These are phyloP conservation scores for Cephonodes hylas DNA, from an alignment of 2,888 invertebrate genomes.

Conservation along the genomic window DNA sequence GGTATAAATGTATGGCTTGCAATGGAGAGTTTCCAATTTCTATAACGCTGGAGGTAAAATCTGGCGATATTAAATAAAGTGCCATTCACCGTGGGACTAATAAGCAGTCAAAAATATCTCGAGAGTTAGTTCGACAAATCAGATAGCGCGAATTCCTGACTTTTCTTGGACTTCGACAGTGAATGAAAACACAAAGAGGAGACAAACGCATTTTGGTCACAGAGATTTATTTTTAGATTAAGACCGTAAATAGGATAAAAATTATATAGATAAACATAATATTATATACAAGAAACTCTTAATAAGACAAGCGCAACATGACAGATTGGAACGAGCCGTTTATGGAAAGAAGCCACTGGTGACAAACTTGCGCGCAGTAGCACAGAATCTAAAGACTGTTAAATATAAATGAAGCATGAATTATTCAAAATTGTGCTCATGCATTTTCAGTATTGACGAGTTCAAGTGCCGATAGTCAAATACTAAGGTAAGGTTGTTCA, in stretches of 20 bases:
- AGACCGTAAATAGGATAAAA: neutral
- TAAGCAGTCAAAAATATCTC: too few species aligned
- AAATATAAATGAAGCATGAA: constrained; percentile 5
- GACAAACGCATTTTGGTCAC: too few species aligned
- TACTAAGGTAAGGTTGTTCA: neutral
- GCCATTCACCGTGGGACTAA: too few species aligned
- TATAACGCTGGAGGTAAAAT: too few species aligned
- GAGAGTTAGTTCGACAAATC: too few species aligned
- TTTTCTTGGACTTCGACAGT: too few species aligned
- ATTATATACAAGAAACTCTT: neutral
- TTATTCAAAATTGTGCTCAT: neutral
- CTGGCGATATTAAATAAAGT: too few species aligned
- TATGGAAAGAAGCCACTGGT: neutral
- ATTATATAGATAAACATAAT: neutral
- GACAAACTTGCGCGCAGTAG: neutral
- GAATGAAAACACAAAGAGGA: too few species aligned
- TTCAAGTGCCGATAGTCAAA: neutral
- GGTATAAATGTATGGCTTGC: too few species aligned
- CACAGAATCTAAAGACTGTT: constrained; percentile 5
- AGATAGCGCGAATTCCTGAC: too few species aligned
- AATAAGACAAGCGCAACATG: neutral
- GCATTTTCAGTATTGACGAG: constrained; percentile 2
- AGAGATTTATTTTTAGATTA: too few species aligned
- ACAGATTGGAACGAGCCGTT: neutral
- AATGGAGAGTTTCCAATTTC: too few species aligned